A percentile compares a stretch with the other conserved stretches of the same genome.
These are phyloP conservation scores for Amorpha juglandis DNA, from an alignment of 2,888 invertebrate species.

Conservation along the genomic window DNA sequence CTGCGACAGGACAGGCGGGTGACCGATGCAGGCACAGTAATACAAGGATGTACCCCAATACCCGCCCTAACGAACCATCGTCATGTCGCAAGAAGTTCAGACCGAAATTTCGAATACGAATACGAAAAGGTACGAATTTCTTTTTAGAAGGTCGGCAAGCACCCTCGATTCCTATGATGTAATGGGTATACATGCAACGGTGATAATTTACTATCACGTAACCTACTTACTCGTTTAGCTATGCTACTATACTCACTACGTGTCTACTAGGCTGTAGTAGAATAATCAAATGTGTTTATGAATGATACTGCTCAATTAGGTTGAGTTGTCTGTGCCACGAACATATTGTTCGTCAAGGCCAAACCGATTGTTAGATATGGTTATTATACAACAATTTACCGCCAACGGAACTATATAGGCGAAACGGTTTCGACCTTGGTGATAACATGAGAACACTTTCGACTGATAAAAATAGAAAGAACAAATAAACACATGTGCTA, in stretches of 20 bases:
- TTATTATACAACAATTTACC: not conserved
- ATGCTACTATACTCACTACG: not conserved
- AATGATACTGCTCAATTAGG: no score
- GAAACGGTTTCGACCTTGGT: not conserved
- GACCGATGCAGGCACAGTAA: no score
- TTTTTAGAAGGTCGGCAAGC: no score
- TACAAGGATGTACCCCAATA: no score
- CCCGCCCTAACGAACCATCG: no score
- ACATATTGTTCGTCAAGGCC: not conserved
- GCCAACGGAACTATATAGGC: not conserved
- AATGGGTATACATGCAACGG: not conserved
- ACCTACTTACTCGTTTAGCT: not conserved
- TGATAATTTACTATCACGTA: not conserved
- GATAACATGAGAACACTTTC: not conserved
- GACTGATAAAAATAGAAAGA: not conserved
- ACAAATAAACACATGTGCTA: no score
- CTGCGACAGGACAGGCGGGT: no score
- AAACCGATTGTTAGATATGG: not conserved
- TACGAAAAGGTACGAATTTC: no score
- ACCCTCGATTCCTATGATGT: no score
- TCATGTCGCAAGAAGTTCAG: no score
- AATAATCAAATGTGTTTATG: not conserved
- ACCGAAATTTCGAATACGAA: no score
- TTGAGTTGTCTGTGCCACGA: no score
- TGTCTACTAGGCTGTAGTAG: not conserved